Evolutionary conservation across 2,888 invertebrate genomes (phyloP), one percentile per base, ranked within the genome.

Genomic region (Sussaba pulchella): DNA sequence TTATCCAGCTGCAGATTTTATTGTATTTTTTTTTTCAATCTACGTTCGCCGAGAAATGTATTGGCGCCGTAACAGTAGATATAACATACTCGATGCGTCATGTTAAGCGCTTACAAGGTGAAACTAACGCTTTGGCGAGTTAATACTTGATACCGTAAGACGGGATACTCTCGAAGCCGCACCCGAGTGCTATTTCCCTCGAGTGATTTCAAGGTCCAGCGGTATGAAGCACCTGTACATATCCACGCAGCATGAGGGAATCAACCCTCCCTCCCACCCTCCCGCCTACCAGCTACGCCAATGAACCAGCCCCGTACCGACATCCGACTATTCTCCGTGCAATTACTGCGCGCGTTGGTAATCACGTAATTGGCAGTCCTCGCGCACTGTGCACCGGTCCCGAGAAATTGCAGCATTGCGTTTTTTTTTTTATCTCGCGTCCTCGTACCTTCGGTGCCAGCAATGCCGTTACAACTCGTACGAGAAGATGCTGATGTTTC

Each of bases 361-460:
- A 84, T 84, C 78, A 83, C 82, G 75, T 84, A 84, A 85, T 85
- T 85, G 78, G 69, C 70, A 71, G 69, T 73, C 78, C 70, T 45
- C 67, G 39, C 17, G 43, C 43, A 47, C 74, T 50, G 61, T 52
- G 59, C 52, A 45, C 61, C 39, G 36, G 17, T 41, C 31, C 41
- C 66, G 64, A 80, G 78, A 74, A 76, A 82, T 76, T 74, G 70
- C 74, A 36, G 26, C 47, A 54, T 24, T 41, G 21, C 36, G 36
- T 63, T 45, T 63, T 72, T 36, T 41, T 24, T 26, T 70, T 70
- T 57, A n/a, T 70, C 59, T 47, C 59, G 19, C 31, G 43, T 43
- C 26, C 57, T 10, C 69, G 54, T 41, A 43, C 36, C 31, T 45
- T 57, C 57, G 57, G 31, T 31, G 57, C 57, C 17, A 6, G 54